Percentiles rank a stretch among this genome's conserved stretches.
Conservation (phyloP, 35 echinoderm and acorn worm species). For the Ophioderma brevispina region DNA sequence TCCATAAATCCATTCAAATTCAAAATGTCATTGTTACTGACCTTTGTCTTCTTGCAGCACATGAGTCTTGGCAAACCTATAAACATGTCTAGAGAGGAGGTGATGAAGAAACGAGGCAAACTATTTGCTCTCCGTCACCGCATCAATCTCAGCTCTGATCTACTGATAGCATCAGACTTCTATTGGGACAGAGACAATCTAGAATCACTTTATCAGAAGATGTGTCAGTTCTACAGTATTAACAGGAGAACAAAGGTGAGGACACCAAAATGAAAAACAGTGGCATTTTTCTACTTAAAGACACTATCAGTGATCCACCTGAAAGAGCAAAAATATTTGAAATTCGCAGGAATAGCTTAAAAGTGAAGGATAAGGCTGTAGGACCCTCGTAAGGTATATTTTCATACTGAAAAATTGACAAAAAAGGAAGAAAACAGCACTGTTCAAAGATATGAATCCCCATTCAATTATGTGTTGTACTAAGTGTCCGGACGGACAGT, state of each 20-base stretch:
- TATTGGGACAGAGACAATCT: constrained; percentile 94
- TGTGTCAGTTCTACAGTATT: constrained; percentile 88
- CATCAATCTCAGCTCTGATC: constrained; percentile 97
- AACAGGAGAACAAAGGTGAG: constrained; percentile 83
- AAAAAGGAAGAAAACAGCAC: too few species aligned
- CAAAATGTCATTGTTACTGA: background rate
- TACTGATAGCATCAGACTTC: constrained; percentile 93
- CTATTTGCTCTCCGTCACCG: constrained; percentile 85
- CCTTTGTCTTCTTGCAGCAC: constrained; percentile 43
- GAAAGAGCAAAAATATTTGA: too few species aligned
- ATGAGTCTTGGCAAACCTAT: constrained; percentile 72
- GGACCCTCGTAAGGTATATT: too few species aligned
- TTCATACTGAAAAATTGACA: too few species aligned
- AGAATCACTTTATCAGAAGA: constrained; percentile 80
- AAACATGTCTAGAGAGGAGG: constrained; percentile 73
- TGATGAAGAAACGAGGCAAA: constrained; percentile 84
- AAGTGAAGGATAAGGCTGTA: too few species aligned
- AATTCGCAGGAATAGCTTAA: too few species aligned
- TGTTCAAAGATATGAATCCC: too few species aligned
- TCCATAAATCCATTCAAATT: background rate
- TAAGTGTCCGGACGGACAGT: too few species aligned
- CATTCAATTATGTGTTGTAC: too few species aligned
- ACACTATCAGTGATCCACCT: too few species aligned
- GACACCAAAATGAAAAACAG: too few species aligned
- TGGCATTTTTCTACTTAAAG: too few species aligned